Percentiles rank a stretch among this genome's conserved stretches.
These are phyloP conservation scores for Venusia cambrica DNA, from an alignment of 2,888 invertebrate genomes.

Conservation along the genomic window DNA sequence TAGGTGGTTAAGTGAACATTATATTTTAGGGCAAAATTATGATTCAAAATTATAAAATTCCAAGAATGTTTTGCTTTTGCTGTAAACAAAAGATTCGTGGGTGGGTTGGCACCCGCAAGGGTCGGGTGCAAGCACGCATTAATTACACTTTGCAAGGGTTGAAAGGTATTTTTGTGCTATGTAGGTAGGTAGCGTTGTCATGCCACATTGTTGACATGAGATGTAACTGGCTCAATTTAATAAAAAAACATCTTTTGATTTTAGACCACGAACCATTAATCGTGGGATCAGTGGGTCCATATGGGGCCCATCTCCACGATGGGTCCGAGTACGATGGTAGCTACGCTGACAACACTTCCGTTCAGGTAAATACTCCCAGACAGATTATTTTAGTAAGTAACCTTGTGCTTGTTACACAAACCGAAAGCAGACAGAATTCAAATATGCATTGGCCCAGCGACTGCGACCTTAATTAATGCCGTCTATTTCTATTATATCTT, in stretches of 20 bases:
- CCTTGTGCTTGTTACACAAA: constrained; percentile 7
- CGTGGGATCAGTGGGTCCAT: constrained; percentile 95
- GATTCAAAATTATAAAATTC: constrained; percentile 46
- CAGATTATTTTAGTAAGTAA: constrained; percentile 7
- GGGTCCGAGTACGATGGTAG: constrained; percentile 96
- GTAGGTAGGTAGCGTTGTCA: constrained; percentile 40
- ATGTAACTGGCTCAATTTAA: too few relatives aligned
- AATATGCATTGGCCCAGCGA: constrained; percentile 14
- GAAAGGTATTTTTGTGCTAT: constrained; percentile 48
- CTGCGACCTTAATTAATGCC: constrained; percentile 33
- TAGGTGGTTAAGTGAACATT: constrained; percentile 3
- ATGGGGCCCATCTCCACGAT: constrained; percentile 94
- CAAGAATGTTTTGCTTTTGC: constrained; percentile 61
- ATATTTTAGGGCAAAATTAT: constrained; percentile 19
- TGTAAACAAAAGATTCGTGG: constrained; percentile 59
- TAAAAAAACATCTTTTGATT: too few relatives aligned
- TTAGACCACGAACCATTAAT: constrained; percentile 80
- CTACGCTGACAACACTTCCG: constrained; percentile 85
- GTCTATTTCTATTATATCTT: constrained; percentile 42
- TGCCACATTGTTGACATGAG: constrained; percentile 34
- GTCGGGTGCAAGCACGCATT: constrained; percentile 75
- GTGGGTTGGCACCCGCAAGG: constrained; percentile 53
- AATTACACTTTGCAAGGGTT: constrained; percentile 69
- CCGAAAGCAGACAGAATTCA: constrained; percentile 11
- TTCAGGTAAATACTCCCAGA: constrained; percentile 60